A percentile compares a stretch with the other conserved stretches of the same genome.
These are phyloP conservation scores for Bombus pyrosoma DNA, from an alignment of 1,140 invertebrate genomes.

Conservation along the genomic window DNA sequence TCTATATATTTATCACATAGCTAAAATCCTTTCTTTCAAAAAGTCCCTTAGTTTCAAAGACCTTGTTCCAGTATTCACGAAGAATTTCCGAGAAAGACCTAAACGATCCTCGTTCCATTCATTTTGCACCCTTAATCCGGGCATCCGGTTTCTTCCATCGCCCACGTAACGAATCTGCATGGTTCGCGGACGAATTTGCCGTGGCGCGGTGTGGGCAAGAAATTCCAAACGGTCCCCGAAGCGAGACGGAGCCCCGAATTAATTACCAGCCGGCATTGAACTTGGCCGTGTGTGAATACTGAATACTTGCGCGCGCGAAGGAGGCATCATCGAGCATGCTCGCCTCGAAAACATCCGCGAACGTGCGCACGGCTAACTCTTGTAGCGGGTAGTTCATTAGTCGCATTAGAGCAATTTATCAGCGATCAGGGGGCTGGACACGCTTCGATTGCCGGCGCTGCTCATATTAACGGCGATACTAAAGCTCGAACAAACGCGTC, in stretches of 20 bases:
- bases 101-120: neutral
- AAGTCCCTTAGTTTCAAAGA: neutral
- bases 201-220: constrained; percentile 29
- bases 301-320: neutral
- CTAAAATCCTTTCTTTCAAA: neutral
- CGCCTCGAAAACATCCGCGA: constrained; percentile 7
- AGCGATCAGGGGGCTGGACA: constrained; percentile 51
- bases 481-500: constrained; percentile 9
- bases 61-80: neutral
- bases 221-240: constrained; percentile 44
- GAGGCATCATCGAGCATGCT: neutral
- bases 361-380: constrained; percentile 1
- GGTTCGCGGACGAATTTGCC: constrained; percentile 29
- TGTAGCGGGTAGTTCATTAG: constrained; percentile 52
- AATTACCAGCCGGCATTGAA: constrained; percentile 46
- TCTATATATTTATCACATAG: no score
- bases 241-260: constrained; percentile 49
- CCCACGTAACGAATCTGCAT: constrained; percentile 37
- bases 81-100: neutral
- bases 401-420: constrained; percentile 57
- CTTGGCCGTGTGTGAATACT: constrained; percentile 1
- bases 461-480: constrained; percentile 38
- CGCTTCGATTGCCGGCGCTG: constrained; percentile 60
- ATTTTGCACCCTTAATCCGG: neutral
- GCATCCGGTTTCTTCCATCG: neutral